Conservation (phyloP, 1,140 invertebrate species). For the Geopemphigus sp. region DNA sequence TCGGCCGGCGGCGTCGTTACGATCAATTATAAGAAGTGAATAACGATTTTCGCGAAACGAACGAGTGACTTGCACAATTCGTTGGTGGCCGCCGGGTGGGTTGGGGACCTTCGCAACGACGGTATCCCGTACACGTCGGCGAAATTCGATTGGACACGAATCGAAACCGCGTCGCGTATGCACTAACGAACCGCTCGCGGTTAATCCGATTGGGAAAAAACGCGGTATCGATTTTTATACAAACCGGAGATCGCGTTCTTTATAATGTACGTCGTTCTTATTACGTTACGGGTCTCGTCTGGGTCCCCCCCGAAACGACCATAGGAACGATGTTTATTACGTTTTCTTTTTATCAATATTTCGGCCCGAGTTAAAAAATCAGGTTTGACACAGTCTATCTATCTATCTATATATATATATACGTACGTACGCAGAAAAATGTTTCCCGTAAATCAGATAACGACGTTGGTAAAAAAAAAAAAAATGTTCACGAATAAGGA, state of each 20-base stretch:
- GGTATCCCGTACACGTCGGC: no score
- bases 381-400: slow-evolving; percentile 26
- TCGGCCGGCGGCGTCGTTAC: no score
- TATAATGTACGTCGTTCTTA: neutral
- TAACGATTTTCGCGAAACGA: no score
- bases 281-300: slow-evolving; percentile 11
- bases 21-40: no score
- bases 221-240: slow-evolving; percentile 5
- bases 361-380: slow-evolving; percentile 41
- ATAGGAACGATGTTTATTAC: neutral
- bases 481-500: slow-evolving; percentile 42
- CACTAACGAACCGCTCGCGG: neutral
- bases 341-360: slow-evolving; percentile 28
- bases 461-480: slow-evolving; percentile 30
- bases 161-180: neutral
- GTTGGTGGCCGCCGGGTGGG: no score
- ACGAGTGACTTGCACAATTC: no score
- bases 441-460: slow-evolving; percentile 40
- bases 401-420: neutral
- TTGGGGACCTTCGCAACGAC: no score
- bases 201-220: neutral
- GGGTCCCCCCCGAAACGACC: neutral
- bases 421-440: slow-evolving; percentile 35
- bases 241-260: neutral
- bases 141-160: neutral